Conservation (phyloP, 2,113 vertebrate genomes). For the Dendrocopos noguchii region DNA sequence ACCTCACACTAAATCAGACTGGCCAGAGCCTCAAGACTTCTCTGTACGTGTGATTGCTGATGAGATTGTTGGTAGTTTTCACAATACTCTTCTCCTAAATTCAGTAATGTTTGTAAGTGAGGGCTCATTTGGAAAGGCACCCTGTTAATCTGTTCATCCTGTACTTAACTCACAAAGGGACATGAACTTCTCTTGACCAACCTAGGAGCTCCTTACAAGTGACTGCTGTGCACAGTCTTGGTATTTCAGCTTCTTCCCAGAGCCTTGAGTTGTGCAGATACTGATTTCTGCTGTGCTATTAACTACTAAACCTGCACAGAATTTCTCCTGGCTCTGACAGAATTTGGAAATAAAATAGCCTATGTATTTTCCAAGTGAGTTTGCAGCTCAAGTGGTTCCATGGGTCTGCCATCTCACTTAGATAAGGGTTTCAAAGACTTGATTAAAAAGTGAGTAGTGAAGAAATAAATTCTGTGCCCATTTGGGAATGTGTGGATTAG, state of each 20-base stretch:
- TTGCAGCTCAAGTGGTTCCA: not conserved
- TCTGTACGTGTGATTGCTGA: not conserved
- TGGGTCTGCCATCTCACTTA: not conserved
- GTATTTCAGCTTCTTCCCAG: not conserved
- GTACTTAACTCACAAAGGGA: not conserved
- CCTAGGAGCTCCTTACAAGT: not conserved
- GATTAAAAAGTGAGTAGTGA: rapidly evolving
- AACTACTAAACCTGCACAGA: not conserved
- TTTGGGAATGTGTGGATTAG: not conserved
- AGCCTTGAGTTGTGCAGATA: not conserved
- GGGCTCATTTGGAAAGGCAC: not conserved
- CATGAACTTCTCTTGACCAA: not conserved
- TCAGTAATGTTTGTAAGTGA: not conserved
- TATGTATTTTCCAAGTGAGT: not conserved
- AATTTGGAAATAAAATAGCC: not conserved
- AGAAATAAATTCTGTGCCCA: not conserved
- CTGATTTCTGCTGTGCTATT: not conserved
- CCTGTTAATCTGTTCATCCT: not conserved
- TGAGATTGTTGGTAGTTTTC: not conserved
- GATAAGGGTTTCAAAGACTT: not conserved
- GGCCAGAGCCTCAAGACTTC: not conserved
- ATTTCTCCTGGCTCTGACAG: not conserved
- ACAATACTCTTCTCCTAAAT: not conserved
- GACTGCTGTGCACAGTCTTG: not conserved
- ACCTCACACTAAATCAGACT: too few relatives aligned